Base-by-base conservation (phyloP, 2,113 vertebrate species). In the Semnornis frantzii region DNA sequence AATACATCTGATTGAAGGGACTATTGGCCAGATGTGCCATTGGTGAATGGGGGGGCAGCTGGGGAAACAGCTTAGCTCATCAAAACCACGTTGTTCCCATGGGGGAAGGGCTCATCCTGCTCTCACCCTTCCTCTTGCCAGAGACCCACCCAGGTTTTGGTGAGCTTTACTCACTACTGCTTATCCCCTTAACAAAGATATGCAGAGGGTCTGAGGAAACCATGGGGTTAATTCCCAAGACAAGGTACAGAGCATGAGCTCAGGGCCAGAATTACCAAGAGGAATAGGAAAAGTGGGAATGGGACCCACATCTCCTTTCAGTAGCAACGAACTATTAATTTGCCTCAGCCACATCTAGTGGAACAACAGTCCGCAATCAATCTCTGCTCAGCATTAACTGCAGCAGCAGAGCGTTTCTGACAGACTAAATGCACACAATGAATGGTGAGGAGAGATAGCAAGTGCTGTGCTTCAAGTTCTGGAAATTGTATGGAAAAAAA, bases 321-420 rank as follows among this genome's bases (percentile, higher is more conserved):
- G 57, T 6, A 65, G 57, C 31, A 78, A 88, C 0, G 7, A 81
- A 80, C 90, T 88, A 90, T 96, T 96, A 94, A 96, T 96, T 95
- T 95, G 83, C 90, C 80, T 88, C 76, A 75, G 82, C 52, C 65
- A 6, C 1, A 17, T 48, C 65, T 78, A 30, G 62, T 72, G 85
- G 72, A 94, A 90, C 82, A 94, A 25, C 57, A 90, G 88, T 48
- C 70, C 0, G 6, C 88, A 90, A 94, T 94, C 96, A 88, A 85
- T 96, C 96, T 96, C 88, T 84, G 92, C 88, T 75, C 85, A 58
- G 90, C 93, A 75, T 81, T 95, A 87, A 14, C 91, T 64, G 94
- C 94, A 71, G 89, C 92, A 93, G 82, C 87, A 91, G 93, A 92
- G 89, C 4, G 0, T 85, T 94, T 89, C 89, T 97, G 94, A 88